A percentile compares a stretch with the other conserved stretches of the same genome.
Evolutionary conservation across 2,888 invertebrate genomes (phyloP).

Genomic region (Blastobasis adustella): DNA sequence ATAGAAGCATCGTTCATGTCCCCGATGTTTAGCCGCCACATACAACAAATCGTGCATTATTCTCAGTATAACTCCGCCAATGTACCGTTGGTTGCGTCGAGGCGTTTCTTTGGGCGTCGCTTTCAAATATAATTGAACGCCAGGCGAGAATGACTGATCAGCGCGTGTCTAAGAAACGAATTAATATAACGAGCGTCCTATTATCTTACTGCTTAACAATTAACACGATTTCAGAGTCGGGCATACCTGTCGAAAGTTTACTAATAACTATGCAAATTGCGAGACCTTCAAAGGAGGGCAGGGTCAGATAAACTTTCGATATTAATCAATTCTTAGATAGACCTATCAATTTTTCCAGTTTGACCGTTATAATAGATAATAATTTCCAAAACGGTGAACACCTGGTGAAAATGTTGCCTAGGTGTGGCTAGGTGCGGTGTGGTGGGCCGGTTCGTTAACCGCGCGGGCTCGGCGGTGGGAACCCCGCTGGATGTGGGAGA

Average conservation of each 20-base stretch:
- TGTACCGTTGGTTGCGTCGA: conserved; percentile 25
- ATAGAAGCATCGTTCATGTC: conserved; percentile 11
- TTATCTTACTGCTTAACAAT: too few relatives aligned
- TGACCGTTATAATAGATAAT: too few relatives aligned
- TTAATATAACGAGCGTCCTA: not conserved
- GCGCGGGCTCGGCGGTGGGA: conserved; percentile 30
- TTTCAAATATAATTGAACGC: conserved; percentile 19
- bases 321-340: too few relatives aligned
- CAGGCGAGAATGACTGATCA: conserved; percentile 17
- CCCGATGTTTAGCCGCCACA: conserved; percentile 4
- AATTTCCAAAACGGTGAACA: too few relatives aligned
- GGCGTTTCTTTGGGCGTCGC: conserved; percentile 20
- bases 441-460: conserved; percentile 51
- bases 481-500: conserved; percentile 55
- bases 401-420: too few relatives aligned
- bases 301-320: too few relatives aligned
- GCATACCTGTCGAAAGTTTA: too few relatives aligned
- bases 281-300: too few relatives aligned
- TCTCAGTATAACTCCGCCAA: conserved; percentile 4
- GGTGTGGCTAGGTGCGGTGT: conserved; percentile 4
- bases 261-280: too few relatives aligned
- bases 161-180: conserved; percentile 4
- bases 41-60: not conserved
- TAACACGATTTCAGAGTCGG: too few relatives aligned
- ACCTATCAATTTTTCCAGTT: too few relatives aligned